These are phyloP conservation scores for Tiliacea citrago DNA, from an alignment of 2,888 invertebrate species.

Conservation along the genomic window DNA sequence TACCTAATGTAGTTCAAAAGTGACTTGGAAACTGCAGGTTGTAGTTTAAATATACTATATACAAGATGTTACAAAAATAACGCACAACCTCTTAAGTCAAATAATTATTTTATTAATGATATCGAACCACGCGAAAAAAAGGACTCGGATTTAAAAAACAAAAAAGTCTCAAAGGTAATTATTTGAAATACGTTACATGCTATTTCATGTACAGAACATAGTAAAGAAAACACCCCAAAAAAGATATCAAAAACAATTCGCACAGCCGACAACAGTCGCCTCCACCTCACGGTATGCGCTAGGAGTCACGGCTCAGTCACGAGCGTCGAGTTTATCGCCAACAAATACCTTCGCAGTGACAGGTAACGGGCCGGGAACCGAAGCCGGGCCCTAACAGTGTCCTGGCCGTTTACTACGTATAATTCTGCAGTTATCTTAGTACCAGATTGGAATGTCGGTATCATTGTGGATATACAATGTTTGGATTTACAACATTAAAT, in stretches of 20 bases:
- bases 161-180: background rate
- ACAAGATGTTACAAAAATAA: too few species aligned
- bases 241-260: conserved; percentile 3
- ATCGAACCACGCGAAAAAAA: background rate
- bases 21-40: background rate
- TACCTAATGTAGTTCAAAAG: background rate
- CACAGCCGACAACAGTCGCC: conserved; percentile 34
- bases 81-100: too few species aligned
- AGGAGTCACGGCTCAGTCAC: conserved; percentile 55
- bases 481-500: background rate
- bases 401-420: conserved; percentile 38
- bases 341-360: conserved; percentile 66
- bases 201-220: background rate
- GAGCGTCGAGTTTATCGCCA: conserved; percentile 62
- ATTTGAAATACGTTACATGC: background rate
- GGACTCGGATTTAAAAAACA: too few species aligned
- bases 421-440: conserved; percentile 49
- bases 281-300: conserved; percentile 63
- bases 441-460: conserved; percentile 50
- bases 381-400: conserved; percentile 55
- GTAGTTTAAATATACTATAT: too few species aligned
- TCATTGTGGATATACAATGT: conserved; percentile 6
- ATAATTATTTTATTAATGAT: background rate
- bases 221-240: background rate
- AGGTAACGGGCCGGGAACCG: conserved; percentile 67